Base-by-base conservation (phyloP, 2,797 vertebrate genomes). In the Garrulus glandarius region DNA sequence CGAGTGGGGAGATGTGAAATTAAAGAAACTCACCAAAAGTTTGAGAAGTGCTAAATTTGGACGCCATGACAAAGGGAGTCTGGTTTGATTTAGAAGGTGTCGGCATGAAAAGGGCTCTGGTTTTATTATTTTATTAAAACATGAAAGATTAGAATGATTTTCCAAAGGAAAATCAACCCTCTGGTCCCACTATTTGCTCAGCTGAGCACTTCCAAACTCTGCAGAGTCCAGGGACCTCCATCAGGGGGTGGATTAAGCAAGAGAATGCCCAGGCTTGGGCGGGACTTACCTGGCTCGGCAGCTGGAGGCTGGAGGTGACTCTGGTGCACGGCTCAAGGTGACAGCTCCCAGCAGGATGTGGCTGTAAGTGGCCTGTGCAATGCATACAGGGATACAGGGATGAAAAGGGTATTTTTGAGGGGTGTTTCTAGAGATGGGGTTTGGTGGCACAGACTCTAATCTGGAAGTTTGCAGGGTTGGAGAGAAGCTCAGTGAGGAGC, bases 1-100 rank as follows among this genome's bases (percentile, higher is more conserved):
- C 0, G 0, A 95, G 32, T 3, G 4, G 61, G 76, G 68, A 87
- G 71, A 96, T 8, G 11, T n/a, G 82, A 85, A 94, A 83, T 91
- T 87, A 93, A 93, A 92, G 87, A 71, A 89, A 85, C 39, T 83
- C 89, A 83, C 81, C 78, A 27, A 71, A 93, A 87, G 87, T 71
- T 85, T 46, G 78, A 94, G 65, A 91, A 80, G 87, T 85, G 95
- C 93, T 97, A 89, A 92, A 89, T 95, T 85, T 96, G 95, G 95
- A 80, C 5, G 15, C 77, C 75, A 29, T 76, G 92, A 86, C 95
- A 87, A 94, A 95, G 76, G 95, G 89, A 85, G 89, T 61, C 91
- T 95, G 95, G 93, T 92, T 96, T 96, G 92, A 94, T 96, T 94
- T 93, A 96, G 74, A 89, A 94, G 93, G 94, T 96, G 95, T 79